These are phyloP conservation scores for Biston stratarius DNA, from an alignment of 2,888 invertebrate genomes.

Conservation along the genomic window DNA sequence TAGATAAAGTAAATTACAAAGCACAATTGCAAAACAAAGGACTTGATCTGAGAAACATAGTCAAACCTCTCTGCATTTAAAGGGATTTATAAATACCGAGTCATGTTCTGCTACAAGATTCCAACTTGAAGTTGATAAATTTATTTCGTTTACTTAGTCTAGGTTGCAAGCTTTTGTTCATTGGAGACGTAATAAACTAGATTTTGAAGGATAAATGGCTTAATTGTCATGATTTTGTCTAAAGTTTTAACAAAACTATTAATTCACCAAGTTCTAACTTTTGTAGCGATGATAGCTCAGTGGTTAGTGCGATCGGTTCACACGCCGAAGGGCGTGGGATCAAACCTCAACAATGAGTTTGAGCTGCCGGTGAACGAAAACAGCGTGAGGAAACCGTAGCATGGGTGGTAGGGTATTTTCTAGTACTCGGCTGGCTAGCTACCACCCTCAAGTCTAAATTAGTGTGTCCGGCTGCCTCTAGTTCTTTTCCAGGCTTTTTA, in stretches of 20 bases:
- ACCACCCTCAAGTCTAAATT: no score
- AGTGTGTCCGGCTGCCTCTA: no score
- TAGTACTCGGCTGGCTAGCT: no score
- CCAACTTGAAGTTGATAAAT: constrained; percentile 18
- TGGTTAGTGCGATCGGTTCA: no score
- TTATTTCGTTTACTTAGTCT: constrained; percentile 9
- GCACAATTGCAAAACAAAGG: no score
- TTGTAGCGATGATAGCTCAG: neutral
- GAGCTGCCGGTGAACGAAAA: no score
- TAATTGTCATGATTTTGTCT: constrained; percentile 2
- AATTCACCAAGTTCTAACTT: constrained; percentile 4
- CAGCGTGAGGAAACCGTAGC: no score
- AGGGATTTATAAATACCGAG: neutral
- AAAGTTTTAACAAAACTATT: constrained; percentile 6
- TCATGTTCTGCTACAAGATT: constrained; percentile 15
- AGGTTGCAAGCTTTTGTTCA: constrained; percentile 19
- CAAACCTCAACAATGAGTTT: no score
- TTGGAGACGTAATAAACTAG: constrained; percentile 15
- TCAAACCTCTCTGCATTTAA: neutral
- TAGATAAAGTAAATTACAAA: no score
- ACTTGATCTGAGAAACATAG: neutral
- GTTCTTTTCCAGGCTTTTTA: no score
- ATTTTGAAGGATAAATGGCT: constrained; percentile 10
- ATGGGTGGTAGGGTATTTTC: no score
- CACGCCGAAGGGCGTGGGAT: no score